Evolutionary conservation across 2,888 invertebrate species (phyloP), one percentile per base, ranked within the genome.

Genomic region (Noctua janthe): DNA sequence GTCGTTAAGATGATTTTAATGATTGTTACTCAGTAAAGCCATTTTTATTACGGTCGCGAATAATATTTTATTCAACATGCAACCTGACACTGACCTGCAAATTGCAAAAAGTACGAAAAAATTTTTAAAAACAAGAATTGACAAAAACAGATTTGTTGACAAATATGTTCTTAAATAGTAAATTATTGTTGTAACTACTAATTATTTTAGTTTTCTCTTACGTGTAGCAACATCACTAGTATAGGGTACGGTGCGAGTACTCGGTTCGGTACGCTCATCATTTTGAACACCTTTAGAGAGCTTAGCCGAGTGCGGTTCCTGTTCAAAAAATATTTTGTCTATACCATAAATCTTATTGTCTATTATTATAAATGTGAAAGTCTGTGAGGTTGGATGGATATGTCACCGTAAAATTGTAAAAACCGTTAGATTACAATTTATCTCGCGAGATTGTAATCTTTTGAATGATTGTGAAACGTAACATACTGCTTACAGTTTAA

Each of bases 151-250:
- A 11, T 71, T 71, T 13, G 20, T 20, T 35, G 51, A 13, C 20
- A 35, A 49, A 29, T 29, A 29, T 7, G 29, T 49, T 10, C 7
- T 13, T 23, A 54, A 35, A 15, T 39, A 20, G 7, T 2, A 23
- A 35, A 72, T 23, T 43, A 39, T 15, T 35, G 35, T 71, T 71
- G 10, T 15, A 71, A 39, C 54, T 43, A 73, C 20, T 13, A 29
- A 23, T 56, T 66, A 67, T n/a, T 73, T 75, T 29, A 43, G 29
- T 43, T 56, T 0, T 29, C 5, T 1, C 90, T 91, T 85, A 92
- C 92, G 74, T 72, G 89, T 89, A 82, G 91, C 92, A 8, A 81
- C 88, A 29, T 92, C 90, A 78, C 88, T 88, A 11, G 85, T 62
- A 43, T 86, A 87, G 1, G 70, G 69, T 39, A 3, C 35, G 35